A percentile compares a stretch with the other conserved stretches of the same genome.
These are phyloP conservation scores for Struthidea cinerea DNA, from an alignment of 2,113 vertebrate genomes.

Conservation along the genomic window DNA sequence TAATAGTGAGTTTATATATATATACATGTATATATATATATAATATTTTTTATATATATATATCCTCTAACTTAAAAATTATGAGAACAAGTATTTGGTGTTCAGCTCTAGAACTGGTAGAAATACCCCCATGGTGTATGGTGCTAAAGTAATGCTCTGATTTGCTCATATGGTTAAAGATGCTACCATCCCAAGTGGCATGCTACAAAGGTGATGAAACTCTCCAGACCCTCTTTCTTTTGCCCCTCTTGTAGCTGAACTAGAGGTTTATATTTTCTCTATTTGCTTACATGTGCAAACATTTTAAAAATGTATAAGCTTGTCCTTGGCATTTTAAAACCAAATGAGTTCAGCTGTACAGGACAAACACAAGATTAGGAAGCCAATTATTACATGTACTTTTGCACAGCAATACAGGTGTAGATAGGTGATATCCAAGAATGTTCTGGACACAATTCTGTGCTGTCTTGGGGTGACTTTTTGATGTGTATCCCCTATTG, in stretches of 20 bases:
- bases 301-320: background rate
- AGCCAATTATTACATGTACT: no score
- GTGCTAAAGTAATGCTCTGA: background rate
- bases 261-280: background rate
- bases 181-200: rapidly evolving
- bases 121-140: background rate
- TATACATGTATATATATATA: background rate
- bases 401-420: background rate
- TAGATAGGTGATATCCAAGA: background rate
- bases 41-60: no score
- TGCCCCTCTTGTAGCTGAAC: background rate
- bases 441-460: background rate
- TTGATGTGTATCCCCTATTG: no score
- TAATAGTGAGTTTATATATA: background rate
- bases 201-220: background rate
- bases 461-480: no score
- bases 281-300: background rate
- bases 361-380: background rate
- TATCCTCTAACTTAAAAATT: background rate
- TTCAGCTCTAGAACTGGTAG: background rate
- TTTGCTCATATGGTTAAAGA: background rate
- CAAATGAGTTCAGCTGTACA: background rate
- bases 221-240: background rate
- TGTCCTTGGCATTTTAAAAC: background rate
- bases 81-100: background rate